Evolutionary conservation across 2,113 vertebrate genomes (phyloP).

Genomic region (Tragelaphus scriptus): DNA sequence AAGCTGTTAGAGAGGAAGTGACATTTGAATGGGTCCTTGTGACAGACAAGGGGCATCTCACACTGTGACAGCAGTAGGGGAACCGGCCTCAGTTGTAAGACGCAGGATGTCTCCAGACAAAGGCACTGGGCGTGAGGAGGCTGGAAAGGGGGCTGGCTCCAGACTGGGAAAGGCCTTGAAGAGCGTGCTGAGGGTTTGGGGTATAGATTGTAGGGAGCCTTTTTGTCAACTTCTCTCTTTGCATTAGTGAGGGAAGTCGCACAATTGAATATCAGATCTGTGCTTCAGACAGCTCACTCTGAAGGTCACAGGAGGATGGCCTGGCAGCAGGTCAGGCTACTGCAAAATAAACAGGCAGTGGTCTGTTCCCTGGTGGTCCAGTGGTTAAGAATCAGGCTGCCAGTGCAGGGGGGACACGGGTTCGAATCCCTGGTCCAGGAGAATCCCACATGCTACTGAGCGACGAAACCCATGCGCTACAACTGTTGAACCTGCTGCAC

Average conservation of each 20-base stretch:
- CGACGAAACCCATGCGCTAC: rapidly evolving
- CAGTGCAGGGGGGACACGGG: background rate
- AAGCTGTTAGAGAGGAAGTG: background rate
- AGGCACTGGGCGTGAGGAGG: rapidly evolving
- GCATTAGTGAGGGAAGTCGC: background rate
- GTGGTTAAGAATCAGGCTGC: background rate
- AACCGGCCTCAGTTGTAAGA: background rate
- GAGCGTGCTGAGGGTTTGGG: background rate
- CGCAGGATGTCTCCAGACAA: background rate
- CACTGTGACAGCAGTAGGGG: background rate
- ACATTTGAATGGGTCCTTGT: slow-evolving; percentile 3
- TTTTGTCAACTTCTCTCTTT: background rate
- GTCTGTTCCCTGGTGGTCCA: background rate
- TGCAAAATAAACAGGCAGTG: background rate
- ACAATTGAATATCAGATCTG: background rate
- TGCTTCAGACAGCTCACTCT: background rate
- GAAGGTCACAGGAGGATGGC: background rate
- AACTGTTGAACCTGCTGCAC: background rate
- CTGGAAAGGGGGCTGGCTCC: rapidly evolving
- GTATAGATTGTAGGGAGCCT: too few relatives aligned
- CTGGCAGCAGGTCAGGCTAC: background rate
- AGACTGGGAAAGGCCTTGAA: too few relatives aligned
- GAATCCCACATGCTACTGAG: background rate
- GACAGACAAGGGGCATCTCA: background rate
- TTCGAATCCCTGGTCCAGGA: background rate